Evolutionary conservation across 1,140 invertebrate species (phyloP), one percentile per base, ranked within the genome.

Genomic region (Galleria mellonella): DNA sequence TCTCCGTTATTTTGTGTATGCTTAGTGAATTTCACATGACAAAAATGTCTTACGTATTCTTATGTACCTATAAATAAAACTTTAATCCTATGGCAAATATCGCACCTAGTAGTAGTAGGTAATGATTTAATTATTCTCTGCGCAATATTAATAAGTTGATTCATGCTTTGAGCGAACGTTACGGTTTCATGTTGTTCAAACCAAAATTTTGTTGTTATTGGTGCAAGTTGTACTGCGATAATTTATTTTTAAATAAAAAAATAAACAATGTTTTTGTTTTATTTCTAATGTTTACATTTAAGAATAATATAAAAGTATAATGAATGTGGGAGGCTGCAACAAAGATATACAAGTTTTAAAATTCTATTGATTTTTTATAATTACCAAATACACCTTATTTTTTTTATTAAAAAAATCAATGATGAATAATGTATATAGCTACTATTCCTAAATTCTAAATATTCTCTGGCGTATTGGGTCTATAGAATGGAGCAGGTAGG

Each of bases 181-280:
- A 61, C 51, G 65, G 64, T 74, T 82, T 78, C 75, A 65, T 68
- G 67, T 78, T 76, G 70, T 83, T 73, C 64, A 67, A 79, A 83
- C 69, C 78, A 79, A 83, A 84, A 82, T 85, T 85, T 78, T 85
- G 82, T 85, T 85, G 78, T 85, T 85, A 85, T 79, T 74, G 78
- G 77, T 85, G 78, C 78, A 79, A 83, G 68, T 82, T 82, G 76
- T 82, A 84, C 76, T 78, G 72, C 62, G 60, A 83, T 85, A 83
- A 85, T 85, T 85, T 85, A 85, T 85, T 85, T 85, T 85, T 85
- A 79, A 85, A 83, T 82, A 83, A 85, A 84, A 81, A 51, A 61
- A 61, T 60, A 36, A 40, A 62, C 67, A 71, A 61, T 45, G 13
- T 30, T 40, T 36, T 35, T 47, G 9, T n/a, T 41, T 47, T 35